Evolutionary conservation across 2,888 invertebrate species (phyloP), one percentile per base, ranked within the genome.

Genomic region (Leucoptera coffeella): DNA sequence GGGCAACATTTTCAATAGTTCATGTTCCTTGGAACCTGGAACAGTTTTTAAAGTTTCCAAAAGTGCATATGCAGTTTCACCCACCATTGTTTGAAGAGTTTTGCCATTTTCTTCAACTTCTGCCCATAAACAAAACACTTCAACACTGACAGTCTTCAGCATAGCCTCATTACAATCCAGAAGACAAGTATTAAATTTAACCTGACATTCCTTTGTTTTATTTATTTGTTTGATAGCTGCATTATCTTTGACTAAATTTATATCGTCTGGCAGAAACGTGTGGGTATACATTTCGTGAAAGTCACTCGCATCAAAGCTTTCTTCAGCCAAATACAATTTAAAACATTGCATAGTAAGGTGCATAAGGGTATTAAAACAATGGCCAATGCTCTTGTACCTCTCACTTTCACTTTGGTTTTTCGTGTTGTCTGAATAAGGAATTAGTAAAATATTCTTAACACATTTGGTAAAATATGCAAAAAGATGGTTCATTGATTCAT

Each of bases 51-150:
- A 34, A 28, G 40, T 43, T 12, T 33, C 38, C 8, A 38, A 43
- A 3, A 62, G 41, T 35, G 48, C 51, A 34, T 56, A 47, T 37
- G 56, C 54, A 2, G 58, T 31, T 33, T 64, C 60, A 10, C 67
- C 64, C 34, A 65, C 47, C 21, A 32, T 40, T 35, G 54, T 50
- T 32, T 69, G 69, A 50, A 61, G 48, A 30, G 36, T 64, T 40
- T 45, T 47, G 2, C 47, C 50, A 33, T 49, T 39, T 10, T 54
- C 50, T 33, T 56, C 54, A 49, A 51, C 53, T 35, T 69, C 69
- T 43, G 57, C 59, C 69, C 69, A 69, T 8, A 58, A 47, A 42
- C 69, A 69, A 38, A 56, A 69, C 32, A 60, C 51, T 29, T 65
- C 59, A 12, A 67, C 50, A 44, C 50, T 67, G 1, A 67, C 42